Conservation (phyloP, 2,888 invertebrate genomes). For the Carabus problematicus region DNA sequence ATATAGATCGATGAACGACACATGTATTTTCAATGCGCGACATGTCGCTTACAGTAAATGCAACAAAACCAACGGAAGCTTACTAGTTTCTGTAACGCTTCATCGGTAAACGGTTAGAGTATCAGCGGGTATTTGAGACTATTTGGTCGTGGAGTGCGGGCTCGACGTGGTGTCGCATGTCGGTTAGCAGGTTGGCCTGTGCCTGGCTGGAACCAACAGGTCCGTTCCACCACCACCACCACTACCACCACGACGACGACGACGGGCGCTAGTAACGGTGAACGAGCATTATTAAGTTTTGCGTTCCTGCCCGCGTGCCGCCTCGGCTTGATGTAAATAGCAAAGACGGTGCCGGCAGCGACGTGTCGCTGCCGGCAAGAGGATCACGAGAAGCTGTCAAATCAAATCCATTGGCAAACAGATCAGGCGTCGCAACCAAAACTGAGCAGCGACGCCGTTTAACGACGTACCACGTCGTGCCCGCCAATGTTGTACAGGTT, state of each 20-base stretch:
- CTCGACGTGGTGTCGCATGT: no score
- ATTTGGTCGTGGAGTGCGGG: no score
- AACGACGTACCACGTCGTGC: background rate
- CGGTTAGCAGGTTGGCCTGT: no score
- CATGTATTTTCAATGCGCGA: no score
- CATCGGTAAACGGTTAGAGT: no score
- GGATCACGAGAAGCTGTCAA: constrained; percentile 5
- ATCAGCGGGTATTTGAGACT: no score
- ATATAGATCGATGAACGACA: no score
- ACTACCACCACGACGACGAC: no score
- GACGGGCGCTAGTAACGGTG: background rate
- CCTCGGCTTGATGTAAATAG: constrained; percentile 1
- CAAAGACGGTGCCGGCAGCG: background rate
- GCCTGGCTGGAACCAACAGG: constrained; percentile 7
- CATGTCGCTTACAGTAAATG: no score
- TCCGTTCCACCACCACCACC: background rate
- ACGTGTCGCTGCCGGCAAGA: background rate
- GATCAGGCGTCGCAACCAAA: constrained; percentile 5
- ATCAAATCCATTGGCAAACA: constrained; percentile 18
- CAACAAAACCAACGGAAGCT: no score
- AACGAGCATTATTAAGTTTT: constrained; percentile 8
- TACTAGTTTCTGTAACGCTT: no score
- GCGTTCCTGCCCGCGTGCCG: background rate
- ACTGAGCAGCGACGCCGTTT: background rate
- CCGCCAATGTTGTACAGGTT: background rate